Evolutionary conservation across 2,797 vertebrate genomes (phyloP).

Genomic region (Pseudochirops cupreus): DNA sequence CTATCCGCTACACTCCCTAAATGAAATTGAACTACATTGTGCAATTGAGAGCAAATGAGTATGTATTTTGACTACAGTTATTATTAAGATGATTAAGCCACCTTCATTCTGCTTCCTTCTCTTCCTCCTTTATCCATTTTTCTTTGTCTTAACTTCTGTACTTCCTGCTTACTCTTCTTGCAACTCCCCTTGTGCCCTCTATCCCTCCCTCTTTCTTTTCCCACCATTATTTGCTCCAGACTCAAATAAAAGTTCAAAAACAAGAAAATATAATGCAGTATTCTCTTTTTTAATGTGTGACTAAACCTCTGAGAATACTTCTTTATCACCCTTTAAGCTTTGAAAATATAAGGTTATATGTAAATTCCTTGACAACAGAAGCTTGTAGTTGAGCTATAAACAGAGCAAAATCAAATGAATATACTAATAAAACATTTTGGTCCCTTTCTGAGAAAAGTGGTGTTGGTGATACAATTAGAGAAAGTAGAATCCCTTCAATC

Average conservation of each 20-base stretch:
- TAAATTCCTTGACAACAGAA: neutral
- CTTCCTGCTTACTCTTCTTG: neutral
- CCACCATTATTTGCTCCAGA: neutral
- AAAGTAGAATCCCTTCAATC: neutral
- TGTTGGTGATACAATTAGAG: neutral
- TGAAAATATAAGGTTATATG: neutral
- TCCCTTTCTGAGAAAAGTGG: neutral
- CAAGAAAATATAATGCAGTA: neutral
- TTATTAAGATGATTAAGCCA: neutral
- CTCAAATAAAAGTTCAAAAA: neutral
- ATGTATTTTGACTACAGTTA: neutral
- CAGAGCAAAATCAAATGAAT: neutral
- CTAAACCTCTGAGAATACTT: neutral
- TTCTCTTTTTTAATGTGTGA: neutral
- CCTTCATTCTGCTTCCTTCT: neutral
- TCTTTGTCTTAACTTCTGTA: neutral
- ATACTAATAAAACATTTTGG: neutral
- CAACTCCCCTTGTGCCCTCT: neutral
- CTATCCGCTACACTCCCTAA: neutral
- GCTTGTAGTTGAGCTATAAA: neutral
- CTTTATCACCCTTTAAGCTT: neutral
- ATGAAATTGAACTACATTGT: neutral
- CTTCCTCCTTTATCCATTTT: neutral
- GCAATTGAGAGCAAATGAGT: neutral
- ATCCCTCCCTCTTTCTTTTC: neutral